Evolutionary conservation across 2,797 vertebrate genomes (phyloP).

Genomic region (Micromesistius poutassou): DNA sequence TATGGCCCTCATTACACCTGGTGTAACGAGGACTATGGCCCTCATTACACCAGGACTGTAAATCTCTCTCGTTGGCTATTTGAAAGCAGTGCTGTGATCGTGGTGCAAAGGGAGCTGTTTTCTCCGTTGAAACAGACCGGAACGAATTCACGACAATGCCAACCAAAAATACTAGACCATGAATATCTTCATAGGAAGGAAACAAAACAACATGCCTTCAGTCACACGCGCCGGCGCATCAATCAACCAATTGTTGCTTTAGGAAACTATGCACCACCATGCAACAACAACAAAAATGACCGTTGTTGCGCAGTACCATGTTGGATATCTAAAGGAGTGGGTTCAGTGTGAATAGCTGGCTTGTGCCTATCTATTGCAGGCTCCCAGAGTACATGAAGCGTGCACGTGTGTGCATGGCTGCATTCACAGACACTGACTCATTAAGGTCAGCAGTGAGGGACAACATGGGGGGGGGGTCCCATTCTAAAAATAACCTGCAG

Average conservation of each 20-base stretch:
- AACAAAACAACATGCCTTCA: not conserved
- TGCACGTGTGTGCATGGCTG: constrained; percentile 42
- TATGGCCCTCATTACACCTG: too few species aligned
- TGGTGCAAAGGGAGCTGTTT: not conserved
- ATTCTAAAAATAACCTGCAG: not conserved
- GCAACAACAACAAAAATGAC: not conserved
- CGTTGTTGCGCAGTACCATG: not conserved
- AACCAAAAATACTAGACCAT: too few species aligned
- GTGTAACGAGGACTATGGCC: too few species aligned
- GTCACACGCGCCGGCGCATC: not conserved
- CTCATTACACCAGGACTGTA: not conserved
- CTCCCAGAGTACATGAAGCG: constrained; percentile 40
- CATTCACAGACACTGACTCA: constrained; percentile 63
- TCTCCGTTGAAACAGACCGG: not conserved
- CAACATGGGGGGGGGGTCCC: constrained; percentile 7
- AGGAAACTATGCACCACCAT: too few species aligned
- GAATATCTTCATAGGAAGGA: too few species aligned
- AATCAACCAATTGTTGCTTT: not conserved
- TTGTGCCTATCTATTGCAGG: not conserved
- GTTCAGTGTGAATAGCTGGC: not conserved
- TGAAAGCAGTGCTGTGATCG: not conserved
- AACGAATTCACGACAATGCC: not conserved
- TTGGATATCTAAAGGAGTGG: not conserved
- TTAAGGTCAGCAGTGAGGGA: constrained; percentile 50
- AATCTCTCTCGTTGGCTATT: not conserved